Base-by-base conservation (phyloP, 2,113 vertebrate species). In the Hylia prasina region DNA sequence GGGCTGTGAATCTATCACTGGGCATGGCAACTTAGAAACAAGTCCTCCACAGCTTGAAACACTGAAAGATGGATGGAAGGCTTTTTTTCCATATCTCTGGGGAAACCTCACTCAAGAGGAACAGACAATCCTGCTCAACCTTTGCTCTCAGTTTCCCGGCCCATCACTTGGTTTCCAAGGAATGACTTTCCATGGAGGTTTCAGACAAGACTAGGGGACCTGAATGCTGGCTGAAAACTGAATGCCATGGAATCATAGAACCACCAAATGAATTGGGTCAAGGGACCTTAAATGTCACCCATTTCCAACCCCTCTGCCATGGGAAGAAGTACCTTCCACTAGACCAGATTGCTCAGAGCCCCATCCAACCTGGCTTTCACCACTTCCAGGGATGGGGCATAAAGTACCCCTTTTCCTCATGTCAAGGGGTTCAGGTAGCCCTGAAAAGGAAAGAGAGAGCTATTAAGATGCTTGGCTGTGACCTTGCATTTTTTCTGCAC, bases 1-100 rank as follows among this genome's bases (percentile, higher is more conserved):
- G 35, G 77, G 37, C 31, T 90, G 80, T 40, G 83, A 93, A 63
- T 71, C n/a, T 79, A 4, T 83, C 88, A 35, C 11, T 92, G 77
- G 53, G 30, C 30, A 66, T 0, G 0, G 53, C 3, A 4, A 31
- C 44, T 57, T 47, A 65, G 60, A 87, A 76, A 80, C 6, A 22
- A 78, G 56, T 53, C 65, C 19, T 71, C 48, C 61, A 18, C 39
- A 80, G 18, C 12, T 23, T 47, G 75, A 90, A 91, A 78, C 28
- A 71, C 15, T 47, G 44, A 16, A 70, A 64, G 65, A 58, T 58
- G 39, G 19, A 61, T 40, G 31, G 44, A 73, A 69, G 16, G 14
- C 0, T 3, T 65, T 87, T 87, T 84, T 77, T 47, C 39, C 25
- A 9, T 45, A 18, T 44, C 33, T 31, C 13, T 65, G 64, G 30